A percentile compares a stretch with the other conserved stretches of the same genome.
These are phyloP conservation scores for Acrobasis suavella DNA, from an alignment of 2,888 invertebrate species.

Conservation along the genomic window DNA sequence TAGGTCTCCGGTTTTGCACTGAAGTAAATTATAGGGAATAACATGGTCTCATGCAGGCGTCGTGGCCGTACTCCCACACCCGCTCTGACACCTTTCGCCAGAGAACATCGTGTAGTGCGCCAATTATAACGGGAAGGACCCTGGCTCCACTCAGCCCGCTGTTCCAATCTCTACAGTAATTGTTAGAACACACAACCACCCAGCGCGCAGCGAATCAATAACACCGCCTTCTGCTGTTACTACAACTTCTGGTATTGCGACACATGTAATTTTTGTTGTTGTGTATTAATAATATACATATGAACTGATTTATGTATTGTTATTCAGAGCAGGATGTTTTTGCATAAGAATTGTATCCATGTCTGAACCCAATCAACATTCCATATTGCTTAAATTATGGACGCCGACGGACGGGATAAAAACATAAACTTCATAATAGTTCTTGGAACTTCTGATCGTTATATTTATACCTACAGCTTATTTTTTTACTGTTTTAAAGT, in stretches of 20 bases:
- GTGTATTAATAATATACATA: too few relatives aligned
- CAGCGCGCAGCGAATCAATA: conserved; percentile 62
- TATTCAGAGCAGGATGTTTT: conserved; percentile 4
- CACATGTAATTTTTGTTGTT: not conserved
- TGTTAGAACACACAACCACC: conserved; percentile 70
- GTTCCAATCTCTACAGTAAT: conserved; percentile 60
- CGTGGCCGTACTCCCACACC: conserved; percentile 30
- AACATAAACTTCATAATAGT: conserved; percentile 22
- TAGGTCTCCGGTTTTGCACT: conserved; percentile 39
- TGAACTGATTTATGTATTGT: not conserved
- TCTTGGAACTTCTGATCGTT: conserved; percentile 17
- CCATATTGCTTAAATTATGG: conserved; percentile 23
- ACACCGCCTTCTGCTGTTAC: conserved; percentile 50
- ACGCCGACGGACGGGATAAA: conserved; percentile 13
- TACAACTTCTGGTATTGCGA: conserved; percentile 37
- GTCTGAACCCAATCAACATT: conserved; percentile 24
- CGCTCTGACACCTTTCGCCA: conserved; percentile 66
- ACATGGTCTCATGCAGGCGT: conserved; percentile 41
- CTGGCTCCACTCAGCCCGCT: conserved; percentile 44
- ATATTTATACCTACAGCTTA: conserved; percentile 2
- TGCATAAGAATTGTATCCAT: conserved; percentile 18
- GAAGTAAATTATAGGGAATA: conserved; percentile 66
- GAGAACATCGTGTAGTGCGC: conserved; percentile 47
- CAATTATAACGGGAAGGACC: conserved; percentile 74
- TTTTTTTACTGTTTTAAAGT: conserved; percentile 1